Evolutionary conservation across 1,140 invertebrate species (phyloP).

Genomic region (Hylaeus volcanicus): DNA sequence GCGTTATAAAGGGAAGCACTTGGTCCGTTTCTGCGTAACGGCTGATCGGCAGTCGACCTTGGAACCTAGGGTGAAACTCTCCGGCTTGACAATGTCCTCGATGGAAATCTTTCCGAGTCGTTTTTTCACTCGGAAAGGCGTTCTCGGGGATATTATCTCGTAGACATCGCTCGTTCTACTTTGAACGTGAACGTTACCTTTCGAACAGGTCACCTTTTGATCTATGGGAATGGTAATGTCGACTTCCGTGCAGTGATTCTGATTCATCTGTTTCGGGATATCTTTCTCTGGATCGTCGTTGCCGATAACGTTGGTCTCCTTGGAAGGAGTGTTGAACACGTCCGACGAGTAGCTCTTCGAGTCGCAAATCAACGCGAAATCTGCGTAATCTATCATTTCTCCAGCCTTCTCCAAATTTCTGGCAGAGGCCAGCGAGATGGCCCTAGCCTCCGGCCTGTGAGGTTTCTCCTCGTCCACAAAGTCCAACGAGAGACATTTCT

Average conservation of each 20-base stretch:
- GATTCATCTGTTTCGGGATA: constrained; percentile 9
- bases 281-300: constrained; percentile 15
- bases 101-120: constrained; percentile 76
- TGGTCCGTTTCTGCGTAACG: constrained; percentile 74
- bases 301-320: constrained; percentile 47
- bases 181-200: constrained; percentile 61
- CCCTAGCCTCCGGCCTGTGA: constrained; percentile 64
- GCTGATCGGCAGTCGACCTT: constrained; percentile 76
- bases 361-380: constrained; percentile 66
- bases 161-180: constrained; percentile 72
- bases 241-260: constrained; percentile 67
- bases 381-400: constrained; percentile 59
- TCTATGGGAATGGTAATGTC: constrained; percentile 74
- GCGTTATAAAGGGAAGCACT: constrained; percentile 79
- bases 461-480: constrained; percentile 76
- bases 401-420: constrained; percentile 63
- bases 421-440: constrained; percentile 72
- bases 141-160: constrained; percentile 77
- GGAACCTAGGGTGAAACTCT: constrained; percentile 75
- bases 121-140: constrained; percentile 77
- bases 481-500: constrained; percentile 74
- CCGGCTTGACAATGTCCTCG: constrained; percentile 76
- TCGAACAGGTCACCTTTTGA: constrained; percentile 60
- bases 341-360: constrained; percentile 73
- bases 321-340: constrained; percentile 70